Conservation (phyloP, 2,888 invertebrate species). For the Myopa tessellatipennis region DNA sequence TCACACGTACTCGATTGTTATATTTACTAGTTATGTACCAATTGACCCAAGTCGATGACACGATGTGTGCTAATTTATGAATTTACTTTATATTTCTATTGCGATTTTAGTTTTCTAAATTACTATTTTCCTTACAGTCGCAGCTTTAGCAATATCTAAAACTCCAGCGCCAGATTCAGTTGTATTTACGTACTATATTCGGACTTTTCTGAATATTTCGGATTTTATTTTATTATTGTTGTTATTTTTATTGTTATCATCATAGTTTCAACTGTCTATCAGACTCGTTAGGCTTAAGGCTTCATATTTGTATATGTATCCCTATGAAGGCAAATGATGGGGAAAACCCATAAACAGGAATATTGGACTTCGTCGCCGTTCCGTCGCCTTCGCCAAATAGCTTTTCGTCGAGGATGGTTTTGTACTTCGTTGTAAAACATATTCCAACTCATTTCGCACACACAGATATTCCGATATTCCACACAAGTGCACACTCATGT, state of each 20-base stretch:
- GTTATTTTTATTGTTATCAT: too few species aligned
- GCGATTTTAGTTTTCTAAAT: too few species aligned
- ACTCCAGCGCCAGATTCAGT: not conserved
- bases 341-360: constrained; percentile 10
- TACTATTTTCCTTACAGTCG: too few species aligned
- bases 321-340: not conserved
- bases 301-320: not conserved
- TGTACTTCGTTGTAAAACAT: constrained; percentile 6
- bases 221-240: too few species aligned
- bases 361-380: constrained; percentile 15
- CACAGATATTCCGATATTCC: not conserved
- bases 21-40: too few species aligned
- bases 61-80: too few species aligned
- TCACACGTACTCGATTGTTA: too few species aligned
- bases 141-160: too few species aligned
- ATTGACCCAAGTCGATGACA: too few species aligned
- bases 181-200: not conserved
- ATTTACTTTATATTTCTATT: too few species aligned
- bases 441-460: constrained; percentile 8
- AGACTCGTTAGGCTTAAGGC: not conserved
- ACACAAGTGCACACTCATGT: not conserved
- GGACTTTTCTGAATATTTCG: not conserved
- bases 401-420: constrained; percentile 17
- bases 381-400: constrained; percentile 28
- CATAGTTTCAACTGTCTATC: not conserved